These are phyloP conservation scores for Leptothorax acervorum DNA, from an alignment of 2,888 invertebrate species.

Conservation along the genomic window DNA sequence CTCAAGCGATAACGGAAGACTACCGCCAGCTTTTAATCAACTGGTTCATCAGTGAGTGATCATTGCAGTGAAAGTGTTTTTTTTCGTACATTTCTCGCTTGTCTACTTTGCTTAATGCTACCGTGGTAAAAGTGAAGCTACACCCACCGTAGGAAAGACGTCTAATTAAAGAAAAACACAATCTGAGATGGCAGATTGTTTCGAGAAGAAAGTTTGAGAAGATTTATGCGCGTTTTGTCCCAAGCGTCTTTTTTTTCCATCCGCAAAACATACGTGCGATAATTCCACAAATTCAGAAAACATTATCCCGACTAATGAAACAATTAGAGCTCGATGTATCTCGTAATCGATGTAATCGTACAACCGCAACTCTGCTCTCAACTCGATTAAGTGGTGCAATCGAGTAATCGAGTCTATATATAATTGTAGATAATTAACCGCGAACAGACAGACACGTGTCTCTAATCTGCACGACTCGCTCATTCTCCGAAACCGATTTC, in stretches of 20 bases:
- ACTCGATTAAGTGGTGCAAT: conserved; percentile 8
- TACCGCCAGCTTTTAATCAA: not conserved
- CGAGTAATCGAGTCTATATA: conserved; percentile 9
- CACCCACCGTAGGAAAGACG: not conserved
- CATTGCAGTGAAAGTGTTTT: not conserved
- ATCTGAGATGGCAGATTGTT: conserved; percentile 9
- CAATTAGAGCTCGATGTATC: not conserved
- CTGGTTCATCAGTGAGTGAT: not conserved
- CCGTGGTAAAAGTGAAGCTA: conserved; percentile 16
- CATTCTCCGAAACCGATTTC: not conserved
- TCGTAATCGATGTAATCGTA: conserved; percentile 4
- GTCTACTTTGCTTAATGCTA: not conserved
- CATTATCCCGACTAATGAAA: not conserved
- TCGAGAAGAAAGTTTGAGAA: conserved; percentile 16
- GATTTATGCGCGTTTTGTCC: not conserved
- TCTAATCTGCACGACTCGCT: not conserved
- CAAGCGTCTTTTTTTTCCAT: not conserved
- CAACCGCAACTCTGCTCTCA: not conserved
- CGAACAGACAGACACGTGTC: conserved; percentile 2
- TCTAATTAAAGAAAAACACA: not conserved
- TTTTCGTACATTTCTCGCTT: not conserved
- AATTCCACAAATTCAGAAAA: not conserved
- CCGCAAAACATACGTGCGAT: not conserved
- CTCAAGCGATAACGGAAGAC: not conserved
- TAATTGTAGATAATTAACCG: conserved; percentile 19